These are phyloP conservation scores for Molossus alvarezi DNA, from an alignment of 2,797 vertebrate species.

Conservation along the genomic window DNA sequence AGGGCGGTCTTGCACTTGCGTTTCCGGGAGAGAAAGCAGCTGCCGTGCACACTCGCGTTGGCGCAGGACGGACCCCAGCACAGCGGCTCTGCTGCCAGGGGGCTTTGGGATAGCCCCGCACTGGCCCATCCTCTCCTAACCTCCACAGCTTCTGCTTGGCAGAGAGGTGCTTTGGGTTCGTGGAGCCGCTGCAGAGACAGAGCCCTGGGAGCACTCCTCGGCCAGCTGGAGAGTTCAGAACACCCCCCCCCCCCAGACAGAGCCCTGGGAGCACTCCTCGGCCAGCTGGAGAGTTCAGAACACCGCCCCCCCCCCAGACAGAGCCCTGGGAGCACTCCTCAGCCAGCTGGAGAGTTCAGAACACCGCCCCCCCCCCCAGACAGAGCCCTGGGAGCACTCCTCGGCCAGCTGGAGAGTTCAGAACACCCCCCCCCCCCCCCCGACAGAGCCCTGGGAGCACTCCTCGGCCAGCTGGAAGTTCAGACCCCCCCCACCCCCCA, in stretches of 20 bases:
- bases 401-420: no score
- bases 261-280: not conserved
- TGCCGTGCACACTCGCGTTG: not conserved
- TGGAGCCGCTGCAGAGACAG: not conserved
- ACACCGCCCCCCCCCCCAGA: not conserved
- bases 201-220: not conserved
- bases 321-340: not conserved
- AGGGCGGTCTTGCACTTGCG: not conserved
- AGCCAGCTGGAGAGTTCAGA: no score
- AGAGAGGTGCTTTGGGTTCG: not conserved
- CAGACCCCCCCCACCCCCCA: no score
- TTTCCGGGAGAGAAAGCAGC: not conserved
- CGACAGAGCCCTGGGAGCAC: not conserved
- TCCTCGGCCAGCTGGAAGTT: accelerated
- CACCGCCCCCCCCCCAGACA: not conserved
- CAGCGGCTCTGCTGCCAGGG: no score
- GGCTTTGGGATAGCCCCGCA: not conserved
- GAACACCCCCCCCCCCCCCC: no score
- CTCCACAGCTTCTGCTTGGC: not conserved
- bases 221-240: no score
- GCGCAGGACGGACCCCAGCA: not conserved
- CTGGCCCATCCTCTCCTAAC: not conserved
- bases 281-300: no score
- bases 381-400: not conserved
- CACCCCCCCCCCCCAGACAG: not conserved